phyloP scores from a whole-genome alignment of 1,140 invertebrate genomes.

The Drosophila lacteicornis region DNA sequence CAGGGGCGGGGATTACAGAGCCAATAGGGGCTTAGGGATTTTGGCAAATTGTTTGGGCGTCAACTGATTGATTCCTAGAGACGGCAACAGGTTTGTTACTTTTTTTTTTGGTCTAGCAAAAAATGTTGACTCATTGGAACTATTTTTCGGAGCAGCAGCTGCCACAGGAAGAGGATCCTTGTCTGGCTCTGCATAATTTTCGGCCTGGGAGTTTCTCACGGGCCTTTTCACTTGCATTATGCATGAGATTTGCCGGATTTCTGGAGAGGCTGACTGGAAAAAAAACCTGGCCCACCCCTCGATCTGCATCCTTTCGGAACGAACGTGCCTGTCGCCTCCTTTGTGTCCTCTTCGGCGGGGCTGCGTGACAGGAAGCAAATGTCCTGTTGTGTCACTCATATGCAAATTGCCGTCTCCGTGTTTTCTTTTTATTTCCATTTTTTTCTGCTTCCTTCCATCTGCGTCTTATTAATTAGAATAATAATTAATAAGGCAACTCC shows the following conservation, averaged over 20 bases:
- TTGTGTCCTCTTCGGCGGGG: conserved; percentile 45
- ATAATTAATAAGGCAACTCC: conserved; percentile 82
- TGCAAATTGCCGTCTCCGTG: conserved; percentile 72
- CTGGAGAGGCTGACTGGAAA: conserved; percentile 24
- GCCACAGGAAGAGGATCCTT: conserved; percentile 7
- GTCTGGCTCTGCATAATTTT: conserved; percentile 39
- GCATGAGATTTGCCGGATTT: conserved; percentile 58
- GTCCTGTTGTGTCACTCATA: conserved; percentile 84
- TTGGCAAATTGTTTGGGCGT: conserved; percentile 64
- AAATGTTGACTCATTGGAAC: not conserved
- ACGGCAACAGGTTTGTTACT: not conserved
- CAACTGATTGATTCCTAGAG: conserved; percentile 15
- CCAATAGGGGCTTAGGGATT: conserved; percentile 30
- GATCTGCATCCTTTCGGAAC: conserved; percentile 28
- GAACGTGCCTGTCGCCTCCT: conserved; percentile 66
- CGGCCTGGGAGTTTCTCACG: conserved; percentile 67
- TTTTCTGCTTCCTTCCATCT: conserved; percentile 35
- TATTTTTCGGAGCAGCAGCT: conserved; percentile 47
- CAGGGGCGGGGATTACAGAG: conserved; percentile 16
- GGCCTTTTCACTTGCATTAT: conserved; percentile 73
- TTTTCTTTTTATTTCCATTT: conserved; percentile 34
- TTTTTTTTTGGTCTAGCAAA: conserved; percentile 45
- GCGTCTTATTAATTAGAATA: conserved; percentile 83
- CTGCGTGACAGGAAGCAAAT: conserved; percentile 79
- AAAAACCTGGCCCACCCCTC: conserved; percentile 10